Conservation (phyloP, 2,888 invertebrate species). For the Epiblema foenella region DNA sequence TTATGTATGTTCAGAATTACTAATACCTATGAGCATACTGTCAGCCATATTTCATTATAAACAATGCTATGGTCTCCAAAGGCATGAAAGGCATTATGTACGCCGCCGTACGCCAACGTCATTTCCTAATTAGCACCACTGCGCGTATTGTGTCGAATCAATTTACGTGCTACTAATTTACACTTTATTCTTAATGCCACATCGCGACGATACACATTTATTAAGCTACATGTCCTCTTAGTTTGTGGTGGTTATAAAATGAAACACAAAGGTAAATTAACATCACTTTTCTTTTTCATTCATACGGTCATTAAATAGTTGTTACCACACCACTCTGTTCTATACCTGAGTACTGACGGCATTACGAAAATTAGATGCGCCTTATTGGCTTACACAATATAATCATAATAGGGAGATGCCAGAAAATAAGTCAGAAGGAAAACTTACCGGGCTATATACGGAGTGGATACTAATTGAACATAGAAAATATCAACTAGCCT, state of each 20-base stretch:
- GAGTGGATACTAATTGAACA: neutral
- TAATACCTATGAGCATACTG: neutral
- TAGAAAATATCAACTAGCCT: neutral
- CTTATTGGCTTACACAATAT: constrained; percentile 21
- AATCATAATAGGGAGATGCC: neutral
- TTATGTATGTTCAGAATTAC: too few species aligned
- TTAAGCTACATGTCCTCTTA: constrained; percentile 25
- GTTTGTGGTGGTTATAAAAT: constrained; percentile 33
- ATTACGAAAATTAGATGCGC: constrained; percentile 16
- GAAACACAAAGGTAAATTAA: constrained; percentile 29
- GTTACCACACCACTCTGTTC: constrained; percentile 34
- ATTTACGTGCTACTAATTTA: constrained; percentile 50
- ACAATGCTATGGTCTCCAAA: constrained; percentile 15
- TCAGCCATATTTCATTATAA: constrained; percentile 8
- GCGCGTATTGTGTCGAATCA: constrained; percentile 45
- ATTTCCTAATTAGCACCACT: constrained; percentile 49
- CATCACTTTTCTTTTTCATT: constrained; percentile 29
- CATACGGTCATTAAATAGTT: constrained; percentile 37
- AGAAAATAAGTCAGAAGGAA: neutral
- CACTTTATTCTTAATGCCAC: constrained; percentile 46
- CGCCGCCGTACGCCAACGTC: constrained; percentile 26
- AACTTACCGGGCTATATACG: neutral
- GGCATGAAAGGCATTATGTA: constrained; percentile 33
- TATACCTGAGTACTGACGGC: constrained; percentile 7
- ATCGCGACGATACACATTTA: constrained; percentile 24